Conservation (phyloP, 2,888 invertebrate genomes). For the Netelia fuscicornis region DNA sequence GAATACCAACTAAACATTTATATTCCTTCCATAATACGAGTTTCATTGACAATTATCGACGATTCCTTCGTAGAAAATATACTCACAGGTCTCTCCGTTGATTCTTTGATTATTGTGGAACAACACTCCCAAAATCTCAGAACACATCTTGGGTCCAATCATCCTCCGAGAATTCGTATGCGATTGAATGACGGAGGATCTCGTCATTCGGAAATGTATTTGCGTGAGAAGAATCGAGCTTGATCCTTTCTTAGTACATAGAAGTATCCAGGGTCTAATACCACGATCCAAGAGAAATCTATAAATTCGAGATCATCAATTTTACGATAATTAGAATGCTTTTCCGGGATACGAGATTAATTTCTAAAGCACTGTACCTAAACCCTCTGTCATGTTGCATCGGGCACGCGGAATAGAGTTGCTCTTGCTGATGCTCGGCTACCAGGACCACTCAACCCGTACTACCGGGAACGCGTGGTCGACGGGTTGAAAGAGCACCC, state of each 20-base stretch:
- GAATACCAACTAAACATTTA: too few species aligned
- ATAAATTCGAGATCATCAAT: neutral
- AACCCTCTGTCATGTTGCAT: neutral
- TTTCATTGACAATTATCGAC: too few species aligned
- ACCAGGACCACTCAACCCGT: constrained; percentile 38
- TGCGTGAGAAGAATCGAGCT: too few species aligned
- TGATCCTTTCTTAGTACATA: neutral
- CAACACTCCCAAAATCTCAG: too few species aligned
- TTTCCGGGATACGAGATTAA: constrained; percentile 6
- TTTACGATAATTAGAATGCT: neutral
- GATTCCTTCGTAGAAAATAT: too few species aligned
- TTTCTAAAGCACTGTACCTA: constrained; percentile 16
- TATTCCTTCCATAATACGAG: too few species aligned
- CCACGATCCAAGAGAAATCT: neutral
- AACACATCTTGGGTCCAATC: too few species aligned
- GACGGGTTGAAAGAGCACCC: constrained; percentile 79
- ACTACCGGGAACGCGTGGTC: constrained; percentile 60
- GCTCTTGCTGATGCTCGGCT: constrained; percentile 38
- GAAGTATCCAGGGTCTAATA: neutral
- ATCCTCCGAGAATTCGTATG: too few species aligned
- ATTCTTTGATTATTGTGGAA: too few species aligned
- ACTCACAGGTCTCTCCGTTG: too few species aligned
- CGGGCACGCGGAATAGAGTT: constrained; percentile 11
- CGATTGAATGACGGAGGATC: too few species aligned
- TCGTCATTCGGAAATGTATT: too few species aligned